These are phyloP conservation scores for Papilio protenor DNA, from an alignment of 2,888 invertebrate species.

Conservation along the genomic window DNA sequence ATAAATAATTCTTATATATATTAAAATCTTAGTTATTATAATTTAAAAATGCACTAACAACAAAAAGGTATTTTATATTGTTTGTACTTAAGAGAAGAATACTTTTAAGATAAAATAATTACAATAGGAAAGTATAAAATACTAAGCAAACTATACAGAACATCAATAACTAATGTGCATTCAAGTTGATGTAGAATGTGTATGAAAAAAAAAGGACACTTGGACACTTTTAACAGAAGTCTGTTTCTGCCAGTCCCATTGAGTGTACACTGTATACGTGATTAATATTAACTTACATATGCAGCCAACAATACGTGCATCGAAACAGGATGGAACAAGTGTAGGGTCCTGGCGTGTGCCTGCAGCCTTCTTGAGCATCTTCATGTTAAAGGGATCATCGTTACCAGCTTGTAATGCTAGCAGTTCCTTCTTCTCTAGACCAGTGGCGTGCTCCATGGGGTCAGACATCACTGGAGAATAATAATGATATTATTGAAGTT, in stretches of 20 bases:
- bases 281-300: conserved; percentile 86
- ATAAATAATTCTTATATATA: no score
- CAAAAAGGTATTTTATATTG: neutral
- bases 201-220: no score
- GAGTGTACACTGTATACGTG: neutral
- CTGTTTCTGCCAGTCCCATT: neutral
- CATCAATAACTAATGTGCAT: no score
- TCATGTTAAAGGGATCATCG: conserved; percentile 94
- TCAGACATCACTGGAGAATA: conserved; percentile 89
- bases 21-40: neutral
- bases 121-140: no score
- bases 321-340: conserved; percentile 94
- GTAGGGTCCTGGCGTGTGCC: conserved; percentile 95
- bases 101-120: neutral
- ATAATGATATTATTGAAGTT: neutral
- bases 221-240: neutral
- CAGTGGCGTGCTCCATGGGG: conserved; percentile 96
- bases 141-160: no score
- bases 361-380: conserved; percentile 90
- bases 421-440: conserved; percentile 95
- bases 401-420: conserved; percentile 94
- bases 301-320: conserved; percentile 96
- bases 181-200: no score
- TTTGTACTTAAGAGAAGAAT: no score
- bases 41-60: neutral